phyloP scores from a whole-genome alignment of 2,113 vertebrate species.

The Gasterosteus aculeatus region DNA sequence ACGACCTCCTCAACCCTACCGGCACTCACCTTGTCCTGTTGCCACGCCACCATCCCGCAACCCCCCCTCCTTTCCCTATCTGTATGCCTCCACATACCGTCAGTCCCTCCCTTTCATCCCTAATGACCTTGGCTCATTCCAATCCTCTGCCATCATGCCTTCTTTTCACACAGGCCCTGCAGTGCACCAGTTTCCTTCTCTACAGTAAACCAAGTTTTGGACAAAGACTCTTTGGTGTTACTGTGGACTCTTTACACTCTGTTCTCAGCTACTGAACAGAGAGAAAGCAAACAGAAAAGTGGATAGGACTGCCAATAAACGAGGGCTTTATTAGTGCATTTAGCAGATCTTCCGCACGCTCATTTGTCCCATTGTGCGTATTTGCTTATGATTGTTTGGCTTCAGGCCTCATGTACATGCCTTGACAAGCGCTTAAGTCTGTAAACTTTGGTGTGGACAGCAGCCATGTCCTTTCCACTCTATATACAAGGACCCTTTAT shows the following conservation, averaged over 20 bases:
- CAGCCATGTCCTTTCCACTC: slow-evolving; percentile 14
- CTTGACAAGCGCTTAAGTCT: slow-evolving; percentile 14
- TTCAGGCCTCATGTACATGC: slow-evolving; percentile 3
- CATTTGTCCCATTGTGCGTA: background rate
- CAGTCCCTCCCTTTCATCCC: slow-evolving; percentile 40
- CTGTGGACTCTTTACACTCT: slow-evolving; percentile 28
- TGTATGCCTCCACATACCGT: slow-evolving; percentile 7
- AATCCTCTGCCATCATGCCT: slow-evolving; percentile 78
- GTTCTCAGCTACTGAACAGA: slow-evolving; percentile 40
- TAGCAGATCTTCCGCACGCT: background rate
- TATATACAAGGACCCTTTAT: slow-evolving; percentile 51
- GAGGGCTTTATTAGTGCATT: slow-evolving; percentile 13
- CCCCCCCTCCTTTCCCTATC: slow-evolving; percentile 8
- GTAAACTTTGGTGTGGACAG: slow-evolving; percentile 18
- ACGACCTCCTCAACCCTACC: background rate
- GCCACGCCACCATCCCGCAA: slow-evolving; percentile 1
- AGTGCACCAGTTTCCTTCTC: slow-evolving; percentile 41
- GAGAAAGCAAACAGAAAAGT: slow-evolving; percentile 5
- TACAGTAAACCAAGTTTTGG: slow-evolving; percentile 53
- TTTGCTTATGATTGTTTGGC: slow-evolving; percentile 6
- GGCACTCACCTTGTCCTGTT: slow-evolving; percentile 2
- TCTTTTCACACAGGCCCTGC: slow-evolving; percentile 61
- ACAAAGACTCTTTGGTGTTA: slow-evolving; percentile 71
- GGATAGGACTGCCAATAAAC: slow-evolving; percentile 28
- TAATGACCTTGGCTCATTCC: slow-evolving; percentile 75